Conservation (phyloP, 2,113 vertebrate species). For the Tapirus terrestris region DNA sequence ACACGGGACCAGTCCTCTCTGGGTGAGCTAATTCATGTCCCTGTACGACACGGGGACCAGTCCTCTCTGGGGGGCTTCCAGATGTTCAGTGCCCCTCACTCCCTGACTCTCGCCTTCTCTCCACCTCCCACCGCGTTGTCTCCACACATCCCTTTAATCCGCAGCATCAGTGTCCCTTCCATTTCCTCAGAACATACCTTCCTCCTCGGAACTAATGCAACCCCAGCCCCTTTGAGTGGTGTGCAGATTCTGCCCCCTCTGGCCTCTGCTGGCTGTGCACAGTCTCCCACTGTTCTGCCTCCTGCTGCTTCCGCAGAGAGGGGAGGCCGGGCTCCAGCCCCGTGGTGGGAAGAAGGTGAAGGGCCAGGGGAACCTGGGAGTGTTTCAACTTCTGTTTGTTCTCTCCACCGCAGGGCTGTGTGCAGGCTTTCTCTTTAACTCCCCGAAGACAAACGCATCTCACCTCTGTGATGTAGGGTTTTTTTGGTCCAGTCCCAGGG, state of each 20-base stretch:
- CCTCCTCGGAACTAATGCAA: background rate
- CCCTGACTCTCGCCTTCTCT: background rate
- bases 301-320: background rate
- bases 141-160: background rate
- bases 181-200: background rate
- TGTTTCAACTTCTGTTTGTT: background rate
- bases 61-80: background rate
- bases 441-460: background rate
- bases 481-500: background rate
- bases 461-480: background rate
- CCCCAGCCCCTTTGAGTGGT: background rate
- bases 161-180: background rate
- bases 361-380: background rate
- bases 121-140: background rate
- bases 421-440: conserved; percentile 1
- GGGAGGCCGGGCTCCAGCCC: background rate
- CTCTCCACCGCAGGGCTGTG: background rate
- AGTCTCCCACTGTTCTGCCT: background rate
- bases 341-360: background rate
- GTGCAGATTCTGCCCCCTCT: background rate
- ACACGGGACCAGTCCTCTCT: background rate
- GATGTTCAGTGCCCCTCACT: background rate
- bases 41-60: background rate
- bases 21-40: background rate
- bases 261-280: background rate